Evolutionary conservation across 2,113 vertebrate species (phyloP).

Genomic region (Cranoglanis bouderius): DNA sequence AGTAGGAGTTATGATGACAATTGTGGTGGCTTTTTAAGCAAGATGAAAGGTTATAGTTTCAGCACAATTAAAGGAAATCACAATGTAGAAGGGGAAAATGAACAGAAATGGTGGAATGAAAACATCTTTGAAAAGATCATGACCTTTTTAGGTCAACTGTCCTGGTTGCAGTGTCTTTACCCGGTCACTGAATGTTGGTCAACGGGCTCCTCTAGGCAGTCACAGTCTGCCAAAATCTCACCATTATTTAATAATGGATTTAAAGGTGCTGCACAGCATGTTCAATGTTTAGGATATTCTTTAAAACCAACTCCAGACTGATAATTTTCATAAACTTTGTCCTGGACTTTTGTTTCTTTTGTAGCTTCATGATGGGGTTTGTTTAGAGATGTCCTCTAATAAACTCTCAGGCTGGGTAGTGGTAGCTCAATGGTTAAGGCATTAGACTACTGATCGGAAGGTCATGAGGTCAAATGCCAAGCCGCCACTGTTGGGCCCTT

Average conservation of each 20-base stretch:
- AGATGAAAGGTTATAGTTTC: conserved; percentile 1
- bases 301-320: no score
- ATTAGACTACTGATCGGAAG: no score
- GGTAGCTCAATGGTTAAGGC: no score
- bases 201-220: neutral
- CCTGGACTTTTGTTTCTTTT: neutral
- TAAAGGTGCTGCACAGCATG: neutral
- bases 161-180: neutral
- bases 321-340: neutral
- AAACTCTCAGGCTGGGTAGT: no score
- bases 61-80: neutral
- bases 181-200: neutral
- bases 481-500: no score
- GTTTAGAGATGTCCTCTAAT: neutral
- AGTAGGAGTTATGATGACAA: neutral
- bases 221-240: neutral
- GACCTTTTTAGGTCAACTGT: neutral
- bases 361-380: neutral
- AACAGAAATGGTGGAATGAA: neutral
- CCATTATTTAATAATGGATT: neutral
- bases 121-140: neutral
- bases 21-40: neutral
- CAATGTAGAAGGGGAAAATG: neutral
- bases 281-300: neutral
- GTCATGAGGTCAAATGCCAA: no score